Evolutionary conservation across 2,797 vertebrate species (phyloP).

Genomic region (Catharus ustulatus): DNA sequence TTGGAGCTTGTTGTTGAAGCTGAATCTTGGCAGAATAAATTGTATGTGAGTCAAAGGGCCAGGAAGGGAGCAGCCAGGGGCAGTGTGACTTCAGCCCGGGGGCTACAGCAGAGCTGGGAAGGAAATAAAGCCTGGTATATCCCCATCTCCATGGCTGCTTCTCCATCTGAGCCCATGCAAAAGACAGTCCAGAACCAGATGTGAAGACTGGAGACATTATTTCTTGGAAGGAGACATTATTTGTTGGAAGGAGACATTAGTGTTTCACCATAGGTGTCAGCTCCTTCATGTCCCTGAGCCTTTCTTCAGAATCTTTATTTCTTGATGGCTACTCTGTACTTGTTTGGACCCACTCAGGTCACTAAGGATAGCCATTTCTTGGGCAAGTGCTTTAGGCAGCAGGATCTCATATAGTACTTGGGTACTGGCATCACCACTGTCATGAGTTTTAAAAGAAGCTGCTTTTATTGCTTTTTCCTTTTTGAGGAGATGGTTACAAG

Average conservation of each 20-base stretch:
- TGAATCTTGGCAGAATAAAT: background rate
- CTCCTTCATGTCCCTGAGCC: background rate
- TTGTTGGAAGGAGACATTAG: background rate
- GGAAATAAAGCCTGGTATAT: background rate
- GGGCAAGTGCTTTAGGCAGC: background rate
- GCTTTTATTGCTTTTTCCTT: background rate
- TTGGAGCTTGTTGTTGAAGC: background rate
- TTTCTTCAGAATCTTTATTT: background rate
- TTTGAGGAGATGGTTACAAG: background rate
- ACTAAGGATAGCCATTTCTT: background rate
- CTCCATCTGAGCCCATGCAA: background rate
- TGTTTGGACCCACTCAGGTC: background rate
- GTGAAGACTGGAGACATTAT: background rate
- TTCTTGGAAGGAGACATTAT: background rate
- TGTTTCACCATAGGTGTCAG: background rate
- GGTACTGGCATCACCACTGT: background rate
- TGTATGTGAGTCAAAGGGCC: background rate
- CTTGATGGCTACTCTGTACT: rapidly evolving
- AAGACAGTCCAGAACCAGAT: background rate
- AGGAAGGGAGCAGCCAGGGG: background rate
- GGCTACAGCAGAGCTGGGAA: background rate
- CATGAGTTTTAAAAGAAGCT: background rate
- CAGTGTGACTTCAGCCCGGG: background rate
- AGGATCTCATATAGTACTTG: background rate
- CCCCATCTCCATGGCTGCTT: background rate